Evolutionary conservation across 2,888 invertebrate species (phyloP).

Genomic region (Trachelus troglodyta): DNA sequence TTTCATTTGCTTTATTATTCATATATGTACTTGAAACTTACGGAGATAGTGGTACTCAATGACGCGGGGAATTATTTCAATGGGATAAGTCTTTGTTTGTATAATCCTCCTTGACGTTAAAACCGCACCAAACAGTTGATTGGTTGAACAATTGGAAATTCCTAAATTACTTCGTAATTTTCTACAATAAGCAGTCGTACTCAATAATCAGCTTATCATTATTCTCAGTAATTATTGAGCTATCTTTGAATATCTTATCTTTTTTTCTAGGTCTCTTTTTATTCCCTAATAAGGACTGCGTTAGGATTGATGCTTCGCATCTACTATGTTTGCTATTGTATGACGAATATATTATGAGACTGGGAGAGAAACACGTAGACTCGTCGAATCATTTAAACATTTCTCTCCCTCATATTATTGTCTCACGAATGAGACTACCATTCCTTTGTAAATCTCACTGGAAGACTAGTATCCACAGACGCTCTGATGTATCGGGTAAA

Average conservation of each 20-base stretch:
- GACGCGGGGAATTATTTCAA: neutral
- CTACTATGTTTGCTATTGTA: slow-evolving; percentile 69
- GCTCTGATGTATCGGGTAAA: slow-evolving; percentile 55
- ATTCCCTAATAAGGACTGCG: slow-evolving; percentile 69
- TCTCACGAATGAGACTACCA: slow-evolving; percentile 66
- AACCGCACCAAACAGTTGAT: neutral
- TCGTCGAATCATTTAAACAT: slow-evolving; percentile 50
- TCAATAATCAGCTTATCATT: slow-evolving; percentile 7
- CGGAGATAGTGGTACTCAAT: neutral
- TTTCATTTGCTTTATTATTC: neutral
- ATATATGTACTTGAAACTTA: neutral
- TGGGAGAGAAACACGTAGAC: slow-evolving; percentile 34
- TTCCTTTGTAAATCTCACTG: slow-evolving; percentile 68
- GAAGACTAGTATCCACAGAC: slow-evolving; percentile 64
- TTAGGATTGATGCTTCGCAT: slow-evolving; percentile 67
- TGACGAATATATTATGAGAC: slow-evolving; percentile 62
- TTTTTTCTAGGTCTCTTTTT: slow-evolving; percentile 68
- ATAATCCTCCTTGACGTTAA: neutral
- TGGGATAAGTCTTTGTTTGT: neutral
- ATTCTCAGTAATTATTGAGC: slow-evolving; percentile 7
- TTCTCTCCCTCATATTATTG: slow-evolving; percentile 67
- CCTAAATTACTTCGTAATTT: slow-evolving; percentile 9
- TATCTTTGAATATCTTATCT: slow-evolving; percentile 17
- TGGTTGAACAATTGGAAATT: slow-evolving; percentile 16
- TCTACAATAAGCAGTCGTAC: neutral